phyloP scores from a whole-genome alignment of 2,797 vertebrate species.

The Acanthurus leucopareius region DNA sequence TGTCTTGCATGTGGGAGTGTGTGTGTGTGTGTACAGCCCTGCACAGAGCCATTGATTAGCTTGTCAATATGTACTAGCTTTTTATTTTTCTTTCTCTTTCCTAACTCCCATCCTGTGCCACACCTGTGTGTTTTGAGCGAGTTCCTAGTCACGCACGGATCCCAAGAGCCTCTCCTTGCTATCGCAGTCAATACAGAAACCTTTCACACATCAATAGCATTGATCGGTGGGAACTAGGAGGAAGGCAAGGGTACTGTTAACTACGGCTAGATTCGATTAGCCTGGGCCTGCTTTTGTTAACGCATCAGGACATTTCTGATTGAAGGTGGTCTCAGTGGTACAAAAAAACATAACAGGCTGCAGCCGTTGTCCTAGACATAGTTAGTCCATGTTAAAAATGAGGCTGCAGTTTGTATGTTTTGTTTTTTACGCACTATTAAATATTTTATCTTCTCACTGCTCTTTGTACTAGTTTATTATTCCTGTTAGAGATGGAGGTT shows the following conservation, averaged over 20 bases:
- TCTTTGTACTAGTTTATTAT: constrained; percentile 39
- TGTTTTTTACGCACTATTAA: constrained; percentile 39
- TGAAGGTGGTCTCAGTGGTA: constrained; percentile 71
- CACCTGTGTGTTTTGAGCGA: constrained; percentile 81
- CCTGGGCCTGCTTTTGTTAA: constrained; percentile 80
- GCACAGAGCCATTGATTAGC: constrained; percentile 77
- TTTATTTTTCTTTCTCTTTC: constrained; percentile 75
- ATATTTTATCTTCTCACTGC: constrained; percentile 28
- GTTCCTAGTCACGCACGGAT: constrained; percentile 76
- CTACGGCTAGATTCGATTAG: constrained; percentile 82
- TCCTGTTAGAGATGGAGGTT: constrained; percentile 44
- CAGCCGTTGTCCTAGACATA: constrained; percentile 34
- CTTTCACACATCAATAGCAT: constrained; percentile 85
- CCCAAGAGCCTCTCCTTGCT: constrained; percentile 76
- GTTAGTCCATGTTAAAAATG: constrained; percentile 29
- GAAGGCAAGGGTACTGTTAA: constrained; percentile 79
- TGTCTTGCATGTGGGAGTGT: constrained; percentile 48
- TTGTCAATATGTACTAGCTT: constrained; percentile 79
- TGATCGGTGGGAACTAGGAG: constrained; percentile 72
- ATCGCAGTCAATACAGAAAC: constrained; percentile 83
- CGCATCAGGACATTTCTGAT: constrained; percentile 79
- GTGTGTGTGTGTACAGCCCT: constrained; percentile 63
- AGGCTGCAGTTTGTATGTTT: constrained; percentile 32
- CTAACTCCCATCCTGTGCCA: constrained; percentile 73
- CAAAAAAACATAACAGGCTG: constrained; percentile 52